Evolutionary conservation across 2,888 invertebrate genomes (phyloP), one percentile per base, ranked within the genome.

Genomic region (Heliconius erato): DNA sequence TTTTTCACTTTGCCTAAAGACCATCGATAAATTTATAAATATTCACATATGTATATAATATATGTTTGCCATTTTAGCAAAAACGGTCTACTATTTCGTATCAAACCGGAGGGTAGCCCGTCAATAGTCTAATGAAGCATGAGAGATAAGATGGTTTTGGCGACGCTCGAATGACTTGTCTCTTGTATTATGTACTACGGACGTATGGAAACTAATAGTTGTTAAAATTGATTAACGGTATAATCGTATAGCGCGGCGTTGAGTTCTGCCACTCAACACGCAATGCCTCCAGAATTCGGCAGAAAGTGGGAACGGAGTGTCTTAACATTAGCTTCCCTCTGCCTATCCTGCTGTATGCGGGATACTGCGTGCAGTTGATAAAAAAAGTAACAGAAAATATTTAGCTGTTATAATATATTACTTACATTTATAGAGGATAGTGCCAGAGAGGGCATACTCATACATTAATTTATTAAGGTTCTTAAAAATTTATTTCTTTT

Each of bases 71-170:
- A 49, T 49, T 78, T 40, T 11, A 68, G 26, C 9, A 44, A 16
- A 68, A 49, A 67, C 67, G 32, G 78, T 49, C 49, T n/a, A 78
- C 44, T 49, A 49, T 68, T 68, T n/a, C 23, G 16, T 68, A 67
- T 65, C 32, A 68, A 4, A 68, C 44, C 67, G 49, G 67, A 78
- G 67, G 78, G 67, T 78, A 78, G 78, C 28, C 67, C 28, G 44
- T 78, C 67, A 78, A 67, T 44, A 23, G 49, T 63, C 81, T 79
- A 84, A 84, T 81, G 84, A 77, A 80, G 81, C 78, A 79, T 71
- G 71, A 82, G 78, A 83, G 82, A 84, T 84, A 81, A 81, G 84
- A 78, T 59, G 65, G 78, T 44, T 28, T 26, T 40, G 54, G 80
- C 44, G 59, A 83, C 83, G 79, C 77, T 79, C 54, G 67, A 79